Base-by-base conservation (phyloP, 2,888 invertebrate genomes). In the Abrostola tripartita region DNA sequence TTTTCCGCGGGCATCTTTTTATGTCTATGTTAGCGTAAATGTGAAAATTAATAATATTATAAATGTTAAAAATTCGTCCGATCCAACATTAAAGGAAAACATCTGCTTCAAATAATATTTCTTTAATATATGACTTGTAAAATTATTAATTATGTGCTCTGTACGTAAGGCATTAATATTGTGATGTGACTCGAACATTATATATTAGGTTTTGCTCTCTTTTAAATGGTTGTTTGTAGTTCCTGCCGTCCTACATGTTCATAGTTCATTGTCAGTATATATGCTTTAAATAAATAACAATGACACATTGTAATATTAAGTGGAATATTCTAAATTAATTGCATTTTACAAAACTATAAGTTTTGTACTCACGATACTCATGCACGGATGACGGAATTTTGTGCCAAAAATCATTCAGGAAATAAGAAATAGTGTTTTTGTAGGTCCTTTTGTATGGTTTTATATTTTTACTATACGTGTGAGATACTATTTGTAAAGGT, bases 211-310 rank as follows among this genome's bases (percentile, higher is more conserved):
- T 71, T 75, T 81, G 73, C 78, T 82, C 81, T 81, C 72, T 79
- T 73, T 76, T 68, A 61, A 76, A 79, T 81, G 84, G 86, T 88
- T 87, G 88, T 85, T 83, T 79, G 76, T 81, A 81, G 81, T 78
- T 76, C 66, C 79, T 85, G 81, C 88, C 88, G 88, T 87, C 86
- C 85, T 82, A 68, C 77, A 71, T 79, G 65, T 68, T 77, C 66
- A 79, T 68, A 71, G 50, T 60, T 69, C 59, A 71, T 61, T 67
- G 53, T 67, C 77, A 55, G 37, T 73, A 52, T 63, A 65, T 71
- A 65, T 53, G 63, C 69, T 74, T 75, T 24, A n/a, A 42, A 37
- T 61, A 67, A 49, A 58, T 38, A 53, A 68, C 56, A 73, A 65
- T 64, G 56, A 52, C 40, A 66, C 60, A 65, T 64, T 62, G 65